These are phyloP conservation scores for Syrrhaptes paradoxus DNA, from an alignment of 2,113 vertebrate genomes.

Conservation along the genomic window DNA sequence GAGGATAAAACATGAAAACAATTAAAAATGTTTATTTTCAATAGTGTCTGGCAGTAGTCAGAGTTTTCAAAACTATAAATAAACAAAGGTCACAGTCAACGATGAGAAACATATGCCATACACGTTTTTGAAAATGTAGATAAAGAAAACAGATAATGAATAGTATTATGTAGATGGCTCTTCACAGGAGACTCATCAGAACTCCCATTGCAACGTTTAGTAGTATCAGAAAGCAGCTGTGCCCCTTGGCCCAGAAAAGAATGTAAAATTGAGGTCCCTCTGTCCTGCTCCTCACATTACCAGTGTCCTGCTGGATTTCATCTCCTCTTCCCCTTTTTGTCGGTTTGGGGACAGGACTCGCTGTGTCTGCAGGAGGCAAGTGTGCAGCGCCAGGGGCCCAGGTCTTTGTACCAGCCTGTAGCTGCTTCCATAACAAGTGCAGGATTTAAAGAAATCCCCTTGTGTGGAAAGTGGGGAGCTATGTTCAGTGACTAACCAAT, in stretches of 20 bases:
- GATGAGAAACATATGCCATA: constrained; percentile 62
- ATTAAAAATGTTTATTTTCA: constrained; percentile 72
- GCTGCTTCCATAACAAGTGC: neutral
- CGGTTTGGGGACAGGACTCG: neutral
- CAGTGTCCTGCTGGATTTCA: neutral
- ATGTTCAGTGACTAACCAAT: neutral
- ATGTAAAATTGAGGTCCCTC: neutral
- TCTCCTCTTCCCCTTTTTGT: neutral
- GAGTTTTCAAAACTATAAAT: constrained; percentile 64
- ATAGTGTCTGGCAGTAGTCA: constrained; percentile 67
- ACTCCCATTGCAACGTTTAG: neutral
- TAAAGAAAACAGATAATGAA: constrained; percentile 34
- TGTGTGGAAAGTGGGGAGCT: neutral
- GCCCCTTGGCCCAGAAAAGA: neutral
- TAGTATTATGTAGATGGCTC: neutral
- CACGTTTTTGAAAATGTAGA: constrained; percentile 40
- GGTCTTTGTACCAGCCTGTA: neutral
- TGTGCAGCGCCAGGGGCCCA: too few relatives aligned
- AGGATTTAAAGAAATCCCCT: neutral
- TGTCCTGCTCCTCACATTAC: neutral
- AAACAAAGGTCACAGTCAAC: constrained; percentile 53
- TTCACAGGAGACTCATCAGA: neutral
- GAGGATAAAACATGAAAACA: constrained; percentile 64
- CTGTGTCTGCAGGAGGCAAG: neutral
- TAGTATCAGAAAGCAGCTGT: neutral